These are phyloP conservation scores for Pherbina coryleti DNA, from an alignment of 2,888 invertebrate genomes.

Conservation along the genomic window DNA sequence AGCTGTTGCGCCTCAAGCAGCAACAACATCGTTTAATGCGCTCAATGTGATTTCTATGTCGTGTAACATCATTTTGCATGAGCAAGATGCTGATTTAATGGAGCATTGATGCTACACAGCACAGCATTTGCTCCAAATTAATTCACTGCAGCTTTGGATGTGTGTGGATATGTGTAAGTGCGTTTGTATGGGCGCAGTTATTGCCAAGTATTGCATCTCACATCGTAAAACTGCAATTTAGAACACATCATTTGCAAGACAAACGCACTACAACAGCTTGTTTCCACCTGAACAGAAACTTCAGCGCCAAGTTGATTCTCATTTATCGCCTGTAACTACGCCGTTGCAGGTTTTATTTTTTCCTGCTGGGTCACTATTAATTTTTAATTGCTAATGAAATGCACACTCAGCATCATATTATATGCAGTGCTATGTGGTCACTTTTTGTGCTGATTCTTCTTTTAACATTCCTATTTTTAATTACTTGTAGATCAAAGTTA, in stretches of 20 bases:
- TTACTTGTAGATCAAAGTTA: conserved; percentile 41
- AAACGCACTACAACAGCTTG: background rate
- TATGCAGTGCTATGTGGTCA: background rate
- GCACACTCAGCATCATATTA: conserved; percentile 41
- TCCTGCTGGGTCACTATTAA: background rate
- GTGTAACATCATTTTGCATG: background rate
- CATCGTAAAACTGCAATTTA: conserved; percentile 69
- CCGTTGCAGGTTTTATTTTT: background rate
- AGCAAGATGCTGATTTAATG: background rate
- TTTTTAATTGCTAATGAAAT: conserved; percentile 50
- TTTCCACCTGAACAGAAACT: background rate
- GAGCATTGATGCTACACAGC: background rate
- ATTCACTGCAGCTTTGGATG: background rate
- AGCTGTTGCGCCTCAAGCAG: conserved; percentile 3
- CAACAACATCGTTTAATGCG: background rate
- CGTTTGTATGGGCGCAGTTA: background rate
- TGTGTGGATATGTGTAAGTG: background rate
- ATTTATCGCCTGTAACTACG: background rate
- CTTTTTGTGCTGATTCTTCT: conserved; percentile 45
- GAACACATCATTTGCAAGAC: conserved; percentile 68
- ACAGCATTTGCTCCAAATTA: conserved; percentile 16
- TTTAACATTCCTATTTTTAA: conserved; percentile 53
- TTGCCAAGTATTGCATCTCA: conserved; percentile 57
- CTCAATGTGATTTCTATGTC: background rate
- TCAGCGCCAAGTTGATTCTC: background rate